A percentile compares a stretch with the other conserved stretches of the same genome.
These are phyloP conservation scores for Ceratotherium simum DNA, from an alignment of 2,113 vertebrate genomes.

Conservation along the genomic window DNA sequence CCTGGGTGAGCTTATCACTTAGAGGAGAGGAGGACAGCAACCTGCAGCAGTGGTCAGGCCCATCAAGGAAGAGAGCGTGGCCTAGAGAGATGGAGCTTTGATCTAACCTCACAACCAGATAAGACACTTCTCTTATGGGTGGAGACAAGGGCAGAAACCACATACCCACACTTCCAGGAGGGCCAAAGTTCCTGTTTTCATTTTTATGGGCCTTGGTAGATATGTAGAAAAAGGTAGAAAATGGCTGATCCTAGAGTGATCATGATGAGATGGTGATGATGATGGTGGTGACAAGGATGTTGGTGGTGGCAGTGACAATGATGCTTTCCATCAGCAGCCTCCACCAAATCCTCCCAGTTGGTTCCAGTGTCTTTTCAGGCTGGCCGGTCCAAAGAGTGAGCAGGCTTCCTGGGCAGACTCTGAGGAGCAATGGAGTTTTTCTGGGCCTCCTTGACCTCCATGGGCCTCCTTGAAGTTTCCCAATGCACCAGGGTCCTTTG, in stretches of 20 bases:
- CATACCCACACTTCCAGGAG: rapidly evolving
- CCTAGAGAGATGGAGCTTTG: background rate
- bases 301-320: background rate
- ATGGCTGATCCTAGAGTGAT: background rate
- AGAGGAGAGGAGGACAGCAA: background rate
- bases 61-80: background rate
- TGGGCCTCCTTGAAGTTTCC: background rate
- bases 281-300: background rate
- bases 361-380: background rate
- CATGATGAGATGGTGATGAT: background rate
- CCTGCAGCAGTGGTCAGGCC: background rate
- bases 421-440: background rate
- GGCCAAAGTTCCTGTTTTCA: background rate
- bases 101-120: background rate
- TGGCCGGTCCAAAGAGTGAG: background rate
- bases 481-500: background rate
- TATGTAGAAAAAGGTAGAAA: background rate
- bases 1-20: background rate
- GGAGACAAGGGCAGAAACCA: background rate
- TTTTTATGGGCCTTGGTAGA: background rate
- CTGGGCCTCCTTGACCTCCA: background rate
- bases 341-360: background rate
- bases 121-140: background rate
- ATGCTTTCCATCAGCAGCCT: background rate
- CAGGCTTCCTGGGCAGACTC: background rate